Base-by-base conservation (phyloP, 2,797 vertebrate genomes). In the Psittacula derbiana region DNA sequence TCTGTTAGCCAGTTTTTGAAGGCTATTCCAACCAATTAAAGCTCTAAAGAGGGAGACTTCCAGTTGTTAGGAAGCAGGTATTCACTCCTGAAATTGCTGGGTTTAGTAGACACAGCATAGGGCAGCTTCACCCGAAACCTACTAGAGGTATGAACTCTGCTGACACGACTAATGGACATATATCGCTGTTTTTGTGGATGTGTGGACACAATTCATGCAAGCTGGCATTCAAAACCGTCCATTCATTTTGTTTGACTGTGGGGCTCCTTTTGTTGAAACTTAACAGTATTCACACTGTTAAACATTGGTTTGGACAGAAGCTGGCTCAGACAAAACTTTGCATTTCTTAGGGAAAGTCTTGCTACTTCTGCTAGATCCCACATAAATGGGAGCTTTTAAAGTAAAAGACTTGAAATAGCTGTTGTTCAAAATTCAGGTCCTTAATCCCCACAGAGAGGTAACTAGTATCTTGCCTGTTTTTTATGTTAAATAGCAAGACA, bases 1-100 rank as follows among this genome's bases (percentile, higher is more conserved):
- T 94, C 94, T 95, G 90, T 96, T 97, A 96, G 95, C 95, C 95
- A 44, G 94, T 93, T 98, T 97, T 97, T 97, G 96, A 94, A 89
- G 86, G 80, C 96, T 97, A 95, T 95, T 97, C 96, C 97, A 88
- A 79, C 83, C 96, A 95, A 73, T 94, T 97, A 97, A 96, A 97
- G 91, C 97, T 95, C 91, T 90, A 69, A 93, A 74, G 65, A 80
- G 92, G 65, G 82, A 80, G 67, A 94, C 61, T 60, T 71, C 84
- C 88, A n/a, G 80, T 96, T 95, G 78, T 69, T 94, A 83, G 78
- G 90, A 52, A 65, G 74, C 57, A 92, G 86, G 64, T 76, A 38
- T 74, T 85, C 46, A 79, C 44, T 92, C 83, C 76, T 83, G 76
- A 95, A 90, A 73, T 74, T 67, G 36, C 40, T 79, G 33, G 28